Base-by-base conservation (phyloP, 2,888 invertebrate species). In the Drosophila quasianomalipes region DNA sequence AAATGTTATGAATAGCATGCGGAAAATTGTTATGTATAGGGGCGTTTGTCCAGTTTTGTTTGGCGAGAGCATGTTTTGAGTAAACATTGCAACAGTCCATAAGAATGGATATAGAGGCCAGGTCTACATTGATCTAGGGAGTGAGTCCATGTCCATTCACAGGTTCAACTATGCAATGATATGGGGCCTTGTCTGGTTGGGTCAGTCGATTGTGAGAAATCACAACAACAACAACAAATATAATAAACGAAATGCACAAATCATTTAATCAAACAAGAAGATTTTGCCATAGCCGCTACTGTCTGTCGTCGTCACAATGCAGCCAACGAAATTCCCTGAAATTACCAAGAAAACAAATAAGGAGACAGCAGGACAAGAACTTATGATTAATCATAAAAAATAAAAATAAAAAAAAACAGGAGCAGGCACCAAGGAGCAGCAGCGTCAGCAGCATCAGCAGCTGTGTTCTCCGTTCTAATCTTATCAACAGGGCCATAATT, bases 401-500 rank as follows among this genome's bases (percentile, higher is more conserved):
- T 68, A 73, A 39, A 37, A 44, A n/a, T 49, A 49, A 28, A 49
- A n/a, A 53, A 41, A 59, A 62, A 64, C 49, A 37, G 44, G 33
- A 60, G 47, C 62, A 54, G 41, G 26, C 37, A 55, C 19, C 55
- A n/a, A 58, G 57, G 6, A 58, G 55, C 69, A 57, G 58, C 5
- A 57, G 70, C 69, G 59, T 68, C 71, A 61, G 81, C 39, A 57
- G 70, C 69, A 60, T 68, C 71, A 61, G 81, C 39, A 63, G 66
- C 53, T 74, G 71, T 67, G 49, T 35, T 19, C 41, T 33, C 28
- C 14, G 41, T 14, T 39, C 35, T 57, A 63, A 91, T 91, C 91
- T 91, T 87, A 91, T 91, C 91, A 79, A 68, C 28, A 83, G 71
- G 72, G 79, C 75, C 82, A 91, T 91, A 91, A 91, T 84, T 91